Conservation (phyloP, 2,888 invertebrate genomes). For the Argyresthia albistria region DNA sequence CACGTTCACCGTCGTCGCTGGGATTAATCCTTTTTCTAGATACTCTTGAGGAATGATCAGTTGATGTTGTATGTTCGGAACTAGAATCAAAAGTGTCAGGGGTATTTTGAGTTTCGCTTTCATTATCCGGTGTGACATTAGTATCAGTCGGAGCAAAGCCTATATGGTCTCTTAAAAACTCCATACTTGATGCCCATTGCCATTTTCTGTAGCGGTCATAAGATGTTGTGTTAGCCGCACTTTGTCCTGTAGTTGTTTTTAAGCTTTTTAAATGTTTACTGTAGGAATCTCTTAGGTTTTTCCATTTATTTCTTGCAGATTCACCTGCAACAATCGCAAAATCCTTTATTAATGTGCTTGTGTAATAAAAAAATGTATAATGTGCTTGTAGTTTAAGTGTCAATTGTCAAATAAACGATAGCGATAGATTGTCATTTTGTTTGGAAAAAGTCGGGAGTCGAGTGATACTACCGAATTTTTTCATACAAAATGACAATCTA, state of each 20-base stretch:
- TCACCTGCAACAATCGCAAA: constrained; percentile 16
- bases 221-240: constrained; percentile 11
- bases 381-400: background rate
- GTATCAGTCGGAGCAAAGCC: background rate
- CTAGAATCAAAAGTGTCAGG: too few species aligned
- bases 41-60: too few species aligned
- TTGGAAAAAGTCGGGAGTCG: background rate
- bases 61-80: too few species aligned
- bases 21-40: too few species aligned
- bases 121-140: constrained; percentile 3
- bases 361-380: constrained; percentile 4
- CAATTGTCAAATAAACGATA: background rate
- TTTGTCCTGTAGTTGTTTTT: constrained; percentile 11
- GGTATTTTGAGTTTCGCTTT: background rate
- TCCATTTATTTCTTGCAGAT: constrained; percentile 26
- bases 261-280: constrained; percentile 23
- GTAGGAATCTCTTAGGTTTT: constrained; percentile 26
- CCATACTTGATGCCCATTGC: constrained; percentile 19
- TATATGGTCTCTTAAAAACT: constrained; percentile 17
- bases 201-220: constrained; percentile 15
- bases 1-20: too few species aligned
- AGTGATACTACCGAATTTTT: background rate
- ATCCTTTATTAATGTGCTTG: background rate
- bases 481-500: constrained; percentile 1
- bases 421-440: background rate